These are phyloP conservation scores for Papilio gigon DNA, from an alignment of 2,888 invertebrate species.

Conservation along the genomic window DNA sequence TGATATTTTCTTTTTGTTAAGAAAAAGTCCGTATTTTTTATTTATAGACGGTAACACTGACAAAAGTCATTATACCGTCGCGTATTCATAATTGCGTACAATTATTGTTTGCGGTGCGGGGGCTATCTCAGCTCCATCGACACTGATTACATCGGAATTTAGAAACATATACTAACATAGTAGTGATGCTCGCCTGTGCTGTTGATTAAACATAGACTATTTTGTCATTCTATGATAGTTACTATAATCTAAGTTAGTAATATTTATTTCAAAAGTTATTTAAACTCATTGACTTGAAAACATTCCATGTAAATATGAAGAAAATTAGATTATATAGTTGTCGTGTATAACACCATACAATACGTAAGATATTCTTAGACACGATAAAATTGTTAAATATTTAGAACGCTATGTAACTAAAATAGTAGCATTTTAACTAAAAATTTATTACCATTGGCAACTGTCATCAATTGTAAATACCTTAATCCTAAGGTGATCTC, in stretches of 20 bases:
- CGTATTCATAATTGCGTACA: slow-evolving; percentile 37
- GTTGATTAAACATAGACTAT: background rate
- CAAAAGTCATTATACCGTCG: slow-evolving; percentile 20
- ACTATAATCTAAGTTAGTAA: too few species aligned
- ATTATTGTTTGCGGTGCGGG: slow-evolving; percentile 38
- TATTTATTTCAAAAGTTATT: too few species aligned
- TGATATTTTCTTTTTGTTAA: too few species aligned
- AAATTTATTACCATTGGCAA: background rate
- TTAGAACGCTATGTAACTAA: background rate
- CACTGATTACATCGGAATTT: background rate
- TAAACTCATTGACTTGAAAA: too few species aligned
- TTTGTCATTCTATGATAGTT: too few species aligned
- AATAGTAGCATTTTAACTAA: background rate
- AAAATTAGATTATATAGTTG: too few species aligned
- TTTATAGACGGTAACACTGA: slow-evolving; percentile 29
- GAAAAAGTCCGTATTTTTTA: slow-evolving; percentile 1
- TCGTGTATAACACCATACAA: too few species aligned
- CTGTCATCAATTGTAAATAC: background rate
- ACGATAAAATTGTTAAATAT: background rate
- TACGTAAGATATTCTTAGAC: too few species aligned
- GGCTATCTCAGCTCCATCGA: slow-evolving; percentile 27
- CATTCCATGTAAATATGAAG: too few species aligned
- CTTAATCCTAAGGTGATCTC: background rate
- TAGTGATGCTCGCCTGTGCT: background rate
- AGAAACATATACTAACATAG: slow-evolving; percentile 18